Conservation (phyloP, 1,140 invertebrate species). For the Drosophila trapezifrons region DNA sequence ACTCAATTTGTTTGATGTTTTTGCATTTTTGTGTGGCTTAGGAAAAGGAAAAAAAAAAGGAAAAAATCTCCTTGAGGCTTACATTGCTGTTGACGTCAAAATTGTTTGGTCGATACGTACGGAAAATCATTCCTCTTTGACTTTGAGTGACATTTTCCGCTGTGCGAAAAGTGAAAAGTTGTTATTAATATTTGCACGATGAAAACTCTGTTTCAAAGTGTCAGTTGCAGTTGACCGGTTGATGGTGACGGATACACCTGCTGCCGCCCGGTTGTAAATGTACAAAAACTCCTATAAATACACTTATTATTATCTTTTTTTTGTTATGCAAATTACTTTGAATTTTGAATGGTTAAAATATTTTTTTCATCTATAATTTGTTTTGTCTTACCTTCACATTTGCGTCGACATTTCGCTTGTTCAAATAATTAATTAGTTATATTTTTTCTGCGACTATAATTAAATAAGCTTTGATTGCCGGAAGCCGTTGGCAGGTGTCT, state of each 20-base stretch:
- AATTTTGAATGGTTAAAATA: constrained; percentile 3
- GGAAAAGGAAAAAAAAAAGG: neutral
- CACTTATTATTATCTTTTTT: constrained; percentile 17
- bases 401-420: constrained; percentile 31
- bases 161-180: constrained; percentile 77
- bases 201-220: constrained; percentile 56
- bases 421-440: constrained; percentile 68
- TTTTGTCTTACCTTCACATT: constrained; percentile 61
- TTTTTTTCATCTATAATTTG: constrained; percentile 8
- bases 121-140: constrained; percentile 61
- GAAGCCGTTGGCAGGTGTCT: constrained; percentile 54
- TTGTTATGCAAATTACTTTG: constrained; percentile 63
- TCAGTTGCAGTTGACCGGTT: constrained; percentile 45
- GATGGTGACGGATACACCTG: constrained; percentile 45
- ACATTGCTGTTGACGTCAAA: constrained; percentile 47
- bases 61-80: constrained; percentile 36
- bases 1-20: constrained; percentile 50
- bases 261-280: constrained; percentile 12
- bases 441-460: constrained; percentile 58
- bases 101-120: constrained; percentile 68
- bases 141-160: constrained; percentile 80
- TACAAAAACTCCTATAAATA: constrained; percentile 18
- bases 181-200: constrained; percentile 66
- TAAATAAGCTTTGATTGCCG: constrained; percentile 64
- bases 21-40: constrained; percentile 10